Evolutionary conservation across 2,113 vertebrate genomes (phyloP).

Genomic region (Protomyctophum bolini): DNA sequence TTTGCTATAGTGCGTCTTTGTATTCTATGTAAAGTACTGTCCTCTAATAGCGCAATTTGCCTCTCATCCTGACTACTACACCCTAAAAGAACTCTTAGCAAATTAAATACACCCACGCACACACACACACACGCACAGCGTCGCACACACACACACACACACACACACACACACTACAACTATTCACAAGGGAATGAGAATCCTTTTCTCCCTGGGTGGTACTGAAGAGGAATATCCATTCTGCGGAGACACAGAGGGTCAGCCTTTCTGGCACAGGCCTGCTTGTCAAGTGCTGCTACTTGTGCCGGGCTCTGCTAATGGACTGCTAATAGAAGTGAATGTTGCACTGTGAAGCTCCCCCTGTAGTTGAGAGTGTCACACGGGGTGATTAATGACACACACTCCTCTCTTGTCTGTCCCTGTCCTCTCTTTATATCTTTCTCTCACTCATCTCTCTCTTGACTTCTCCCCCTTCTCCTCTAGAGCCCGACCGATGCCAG

Average conservation of each 20-base stretch:
- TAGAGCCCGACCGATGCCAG: no score
- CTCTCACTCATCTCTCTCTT: slow-evolving; percentile 20
- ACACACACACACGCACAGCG: not conserved
- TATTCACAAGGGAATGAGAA: not conserved
- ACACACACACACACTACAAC: not conserved
- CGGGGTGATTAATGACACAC: slow-evolving; percentile 79
- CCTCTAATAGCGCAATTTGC: slow-evolving; percentile 42
- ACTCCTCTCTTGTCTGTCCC: slow-evolving; percentile 54
- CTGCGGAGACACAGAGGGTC: slow-evolving; percentile 58
- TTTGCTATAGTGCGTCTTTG: slow-evolving; percentile 25
- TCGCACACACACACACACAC: not conserved
- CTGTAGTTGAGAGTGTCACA: slow-evolving; percentile 71
- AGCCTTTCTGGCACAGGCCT: slow-evolving; percentile 61
- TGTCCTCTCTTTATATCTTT: slow-evolving; percentile 52
- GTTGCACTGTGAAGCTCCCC: slow-evolving; percentile 71
- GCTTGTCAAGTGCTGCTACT: slow-evolving; percentile 75
- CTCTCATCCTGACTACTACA: not conserved
- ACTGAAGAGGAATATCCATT: slow-evolving; percentile 27
- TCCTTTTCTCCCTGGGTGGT: slow-evolving; percentile 38
- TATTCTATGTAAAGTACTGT: slow-evolving; percentile 17
- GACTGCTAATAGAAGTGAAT: slow-evolving; percentile 80
- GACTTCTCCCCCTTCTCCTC: not conserved
- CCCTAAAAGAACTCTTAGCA: slow-evolving; percentile 10
- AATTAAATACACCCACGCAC: slow-evolving; percentile 5
- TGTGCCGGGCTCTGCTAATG: slow-evolving; percentile 80